phyloP scores from a whole-genome alignment of 2,888 invertebrate genomes.

The Gonocerus acuteangulatus region DNA sequence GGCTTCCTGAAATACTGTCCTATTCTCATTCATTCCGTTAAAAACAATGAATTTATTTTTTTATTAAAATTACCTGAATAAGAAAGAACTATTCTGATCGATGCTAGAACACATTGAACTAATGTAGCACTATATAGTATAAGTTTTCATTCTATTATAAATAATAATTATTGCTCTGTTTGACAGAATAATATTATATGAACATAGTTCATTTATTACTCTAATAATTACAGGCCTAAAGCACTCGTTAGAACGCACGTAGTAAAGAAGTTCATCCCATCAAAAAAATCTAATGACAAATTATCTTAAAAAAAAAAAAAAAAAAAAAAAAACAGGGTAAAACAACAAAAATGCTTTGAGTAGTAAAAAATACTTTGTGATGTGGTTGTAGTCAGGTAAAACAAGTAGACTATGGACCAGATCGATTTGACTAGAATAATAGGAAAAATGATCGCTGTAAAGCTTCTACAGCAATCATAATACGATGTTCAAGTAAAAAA shows the following conservation, averaged over 20 bases:
- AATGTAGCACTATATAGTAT: conserved; percentile 1
- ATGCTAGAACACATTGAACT: conserved; percentile 19
- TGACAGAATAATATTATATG: conserved; percentile 8
- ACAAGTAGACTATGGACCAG: conserved; percentile 32
- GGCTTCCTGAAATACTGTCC: conserved; percentile 14
- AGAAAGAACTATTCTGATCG: conserved; percentile 16
- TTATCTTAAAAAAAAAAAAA: neutral
- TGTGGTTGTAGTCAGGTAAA: conserved; percentile 11
- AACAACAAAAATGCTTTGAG: neutral
- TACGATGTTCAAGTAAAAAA: conserved; percentile 67
- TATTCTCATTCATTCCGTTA: conserved; percentile 1
- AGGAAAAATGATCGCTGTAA: neutral
- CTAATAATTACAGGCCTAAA: conserved; percentile 11
- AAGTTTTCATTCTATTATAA: conserved; percentile 9
- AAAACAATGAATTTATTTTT: neutral
- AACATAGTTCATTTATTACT: neutral
- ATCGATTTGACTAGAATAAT: conserved; percentile 36
- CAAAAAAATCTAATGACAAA: neutral
- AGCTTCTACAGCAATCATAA: neutral
- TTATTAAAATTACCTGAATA: neutral
- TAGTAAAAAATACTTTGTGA: conserved; percentile 3
- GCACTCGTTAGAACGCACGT: conserved; percentile 1
- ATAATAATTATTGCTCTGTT: conserved; percentile 18
- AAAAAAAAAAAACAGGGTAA: neutral
- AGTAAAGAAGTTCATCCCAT: neutral